A percentile compares a stretch with the other conserved stretches of the same genome.
Conservation (phyloP, 2,113 vertebrate genomes). For the Gorsachius goisagi region DNA sequence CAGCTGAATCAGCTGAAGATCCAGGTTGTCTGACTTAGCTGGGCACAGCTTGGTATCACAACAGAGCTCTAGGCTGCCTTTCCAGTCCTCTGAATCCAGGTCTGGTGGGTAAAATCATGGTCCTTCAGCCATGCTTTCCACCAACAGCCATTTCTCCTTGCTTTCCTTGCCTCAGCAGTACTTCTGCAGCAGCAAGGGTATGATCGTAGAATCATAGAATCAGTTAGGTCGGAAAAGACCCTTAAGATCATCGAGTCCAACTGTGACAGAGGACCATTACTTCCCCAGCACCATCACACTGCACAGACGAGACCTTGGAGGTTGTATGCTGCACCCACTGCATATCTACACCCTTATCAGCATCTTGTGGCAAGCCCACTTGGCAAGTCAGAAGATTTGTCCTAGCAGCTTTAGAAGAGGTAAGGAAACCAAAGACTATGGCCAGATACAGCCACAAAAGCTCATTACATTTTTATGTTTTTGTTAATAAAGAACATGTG, state of each 20-base stretch:
- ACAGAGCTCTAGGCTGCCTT: not conserved
- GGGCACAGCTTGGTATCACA: not conserved
- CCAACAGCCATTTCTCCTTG: not conserved
- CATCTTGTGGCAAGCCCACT: not conserved
- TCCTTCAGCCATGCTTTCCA: not conserved
- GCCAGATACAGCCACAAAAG: not conserved
- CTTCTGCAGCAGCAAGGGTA: too few relatives aligned
- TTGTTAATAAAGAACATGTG: not conserved
- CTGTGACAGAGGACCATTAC: not conserved
- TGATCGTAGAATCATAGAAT: too few relatives aligned
- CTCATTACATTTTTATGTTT: not conserved
- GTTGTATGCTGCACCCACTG: not conserved
- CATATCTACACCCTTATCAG: not conserved
- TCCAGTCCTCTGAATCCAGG: not conserved
- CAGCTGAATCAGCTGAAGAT: not conserved
- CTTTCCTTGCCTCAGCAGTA: not conserved
- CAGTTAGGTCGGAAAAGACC: too few relatives aligned
- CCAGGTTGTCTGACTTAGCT: not conserved
- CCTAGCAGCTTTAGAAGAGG: not conserved
- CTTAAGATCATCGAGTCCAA: not conserved
- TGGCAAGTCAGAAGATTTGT: not conserved
- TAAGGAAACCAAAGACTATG: not conserved
- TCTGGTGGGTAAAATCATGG: not conserved
- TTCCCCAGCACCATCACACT: not conserved
- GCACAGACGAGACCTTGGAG: not conserved